These are phyloP conservation scores for Apamea anceps DNA, from an alignment of 2,888 invertebrate genomes.

Conservation along the genomic window DNA sequence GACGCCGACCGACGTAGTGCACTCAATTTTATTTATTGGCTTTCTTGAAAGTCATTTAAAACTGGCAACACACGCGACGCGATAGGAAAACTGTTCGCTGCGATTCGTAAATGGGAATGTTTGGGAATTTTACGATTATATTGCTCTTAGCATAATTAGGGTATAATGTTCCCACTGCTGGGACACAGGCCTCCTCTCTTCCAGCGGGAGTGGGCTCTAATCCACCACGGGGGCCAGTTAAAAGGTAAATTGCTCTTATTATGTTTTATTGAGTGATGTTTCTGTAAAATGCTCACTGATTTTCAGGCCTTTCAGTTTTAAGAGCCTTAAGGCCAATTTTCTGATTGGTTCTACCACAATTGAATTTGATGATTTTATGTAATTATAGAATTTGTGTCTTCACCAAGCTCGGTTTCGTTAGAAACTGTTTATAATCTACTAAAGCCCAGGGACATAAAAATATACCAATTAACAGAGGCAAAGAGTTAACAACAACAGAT, in stretches of 20 bases:
- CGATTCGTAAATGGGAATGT: not conserved
- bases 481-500: conserved; percentile 78
- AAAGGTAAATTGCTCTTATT: not conserved
- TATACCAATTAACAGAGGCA: conserved; percentile 84
- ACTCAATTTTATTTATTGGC: conserved; percentile 80
- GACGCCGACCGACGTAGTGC: conserved; percentile 74
- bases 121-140: not conserved
- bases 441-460: conserved; percentile 85
- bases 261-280: not conserved
- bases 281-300: not conserved
- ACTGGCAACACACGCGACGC: conserved; percentile 44
- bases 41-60: conserved; percentile 71
- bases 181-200: too few species aligned
- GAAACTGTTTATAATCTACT: not conserved
- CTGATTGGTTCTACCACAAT: not conserved
- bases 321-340: not conserved
- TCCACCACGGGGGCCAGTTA: too few species aligned
- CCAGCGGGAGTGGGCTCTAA: too few species aligned
- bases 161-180: too few species aligned
- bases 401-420: not conserved
- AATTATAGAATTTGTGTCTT: not conserved
- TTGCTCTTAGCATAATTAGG: not conserved
- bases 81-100: conserved; percentile 17
- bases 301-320: not conserved
- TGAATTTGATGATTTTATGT: not conserved